Percentiles rank a stretch among this genome's conserved stretches.
phyloP scores from a whole-genome alignment of 1,140 invertebrate species.

The Drosophila seguyi region DNA sequence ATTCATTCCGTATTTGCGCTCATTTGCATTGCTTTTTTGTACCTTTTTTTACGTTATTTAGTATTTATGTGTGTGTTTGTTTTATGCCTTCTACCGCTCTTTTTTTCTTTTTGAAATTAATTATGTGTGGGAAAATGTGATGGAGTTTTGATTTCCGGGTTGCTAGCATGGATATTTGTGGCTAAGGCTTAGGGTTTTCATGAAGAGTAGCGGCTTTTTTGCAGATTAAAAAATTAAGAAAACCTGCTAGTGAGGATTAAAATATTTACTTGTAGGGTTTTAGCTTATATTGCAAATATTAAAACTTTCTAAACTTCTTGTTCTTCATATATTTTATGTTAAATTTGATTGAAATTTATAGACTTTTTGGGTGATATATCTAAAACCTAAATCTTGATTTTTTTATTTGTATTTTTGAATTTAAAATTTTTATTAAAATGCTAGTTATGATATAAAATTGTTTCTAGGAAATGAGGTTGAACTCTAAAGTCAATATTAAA shows the following conservation, averaged over 20 bases:
- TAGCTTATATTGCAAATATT: too few species aligned
- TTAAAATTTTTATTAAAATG: too few species aligned
- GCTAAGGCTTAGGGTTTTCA: background rate
- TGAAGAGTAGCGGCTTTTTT: background rate
- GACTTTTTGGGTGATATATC: too few species aligned
- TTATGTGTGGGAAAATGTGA: constrained; percentile 81
- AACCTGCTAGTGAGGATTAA: background rate
- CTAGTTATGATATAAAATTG: too few species aligned
- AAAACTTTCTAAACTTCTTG: too few species aligned
- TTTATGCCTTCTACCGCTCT: constrained; percentile 46
- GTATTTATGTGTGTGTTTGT: constrained; percentile 32
- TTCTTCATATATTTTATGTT: too few species aligned
- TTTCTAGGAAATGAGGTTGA: too few species aligned
- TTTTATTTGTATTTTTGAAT: too few species aligned
- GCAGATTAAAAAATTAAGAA: background rate
- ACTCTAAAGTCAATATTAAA: too few species aligned
- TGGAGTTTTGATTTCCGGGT: constrained; percentile 75
- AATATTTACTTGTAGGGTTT: too few species aligned
- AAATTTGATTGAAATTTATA: too few species aligned
- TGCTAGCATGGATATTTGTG: constrained; percentile 38
- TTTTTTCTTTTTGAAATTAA: constrained; percentile 59
- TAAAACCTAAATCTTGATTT: too few species aligned
- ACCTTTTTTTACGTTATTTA: constrained; percentile 29
- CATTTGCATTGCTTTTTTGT: constrained; percentile 72
- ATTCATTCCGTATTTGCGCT: constrained; percentile 82